Base-by-base conservation (phyloP, 2,888 invertebrate genomes). In the Hirtodrosophila trivittata region DNA sequence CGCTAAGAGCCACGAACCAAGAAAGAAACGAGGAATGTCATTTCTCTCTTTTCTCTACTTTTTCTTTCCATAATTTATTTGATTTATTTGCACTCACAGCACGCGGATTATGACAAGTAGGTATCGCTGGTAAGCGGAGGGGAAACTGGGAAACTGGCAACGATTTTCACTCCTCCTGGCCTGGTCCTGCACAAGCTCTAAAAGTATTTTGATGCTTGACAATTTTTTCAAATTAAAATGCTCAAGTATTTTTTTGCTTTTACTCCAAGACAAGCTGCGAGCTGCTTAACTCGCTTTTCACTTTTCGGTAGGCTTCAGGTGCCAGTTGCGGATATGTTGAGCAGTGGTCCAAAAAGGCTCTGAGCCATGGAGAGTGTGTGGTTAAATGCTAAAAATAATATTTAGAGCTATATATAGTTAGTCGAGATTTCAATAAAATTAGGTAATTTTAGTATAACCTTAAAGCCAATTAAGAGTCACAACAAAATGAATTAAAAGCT, bases 131-230 rank as follows among this genome's bases (percentile, higher is more conserved):
- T 9, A 12, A 10, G 28, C 4, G 30, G 4, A 28, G 5, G 57
- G 8, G 9, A 21, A 6, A 16, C 6, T 4, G 37, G n/a, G 6
- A 21, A 9, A 9, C 16, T 56, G 57, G 12, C 39, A 66, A 35
- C 60, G 49, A 35, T 52, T 68, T 54, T 50, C 38, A 51, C 43
- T 32, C 25, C 41, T 67, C 55, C 37, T 32, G 28, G 42, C 25
- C 41, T 66, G 12, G 16, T 13, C 26, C 4, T 14, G 30, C 39
- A 58, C n/a, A n/a, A n/a, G 65, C 69, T 70, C 78, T 82, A 86
- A 86, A 77, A 82, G 81, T 82, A 69, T 86, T 82, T 86, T 86
- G 87, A 86, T 82, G 81, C 81, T 82, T 75, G 86, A 87, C 81
- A 82, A 85, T 85, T 69, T 86, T 81, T 81, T 78, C 66, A 81